Conservation (phyloP, 2,113 vertebrate genomes). For the Girardinichthys multiradiatus region DNA sequence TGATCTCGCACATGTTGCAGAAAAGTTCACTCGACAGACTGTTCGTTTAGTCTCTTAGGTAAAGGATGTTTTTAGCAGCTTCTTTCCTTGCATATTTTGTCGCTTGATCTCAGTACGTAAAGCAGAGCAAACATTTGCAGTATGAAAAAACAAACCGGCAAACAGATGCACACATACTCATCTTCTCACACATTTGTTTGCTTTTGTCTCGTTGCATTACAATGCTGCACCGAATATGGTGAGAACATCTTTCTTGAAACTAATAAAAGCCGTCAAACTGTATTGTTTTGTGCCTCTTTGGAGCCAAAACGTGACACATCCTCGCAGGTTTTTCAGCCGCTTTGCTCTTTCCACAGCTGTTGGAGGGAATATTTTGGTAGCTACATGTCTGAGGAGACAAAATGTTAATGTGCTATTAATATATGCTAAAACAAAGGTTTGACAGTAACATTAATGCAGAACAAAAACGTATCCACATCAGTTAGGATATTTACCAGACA, state of each 20-base stretch:
- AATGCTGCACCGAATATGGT: slow-evolving; percentile 53
- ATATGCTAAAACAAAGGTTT: slow-evolving; percentile 20
- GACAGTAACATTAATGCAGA: slow-evolving; percentile 23
- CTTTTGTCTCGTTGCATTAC: slow-evolving; percentile 44
- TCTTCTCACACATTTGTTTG: slow-evolving; percentile 48
- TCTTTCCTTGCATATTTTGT: slow-evolving; percentile 42
- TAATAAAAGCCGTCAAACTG: slow-evolving; percentile 53
- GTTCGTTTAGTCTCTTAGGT: slow-evolving; percentile 20
- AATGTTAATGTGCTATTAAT: slow-evolving; percentile 36
- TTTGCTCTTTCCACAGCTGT: slow-evolving; percentile 21
- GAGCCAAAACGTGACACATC: slow-evolving; percentile 45
- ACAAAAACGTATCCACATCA: slow-evolving; percentile 13
- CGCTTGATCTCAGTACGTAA: slow-evolving; percentile 39
- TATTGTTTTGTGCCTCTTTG: slow-evolving; percentile 22
- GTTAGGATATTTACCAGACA: slow-evolving; percentile 29
- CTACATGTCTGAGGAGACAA: slow-evolving; percentile 36
- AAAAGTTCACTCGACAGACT: slow-evolving; percentile 8
- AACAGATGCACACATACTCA: slow-evolving; percentile 60
- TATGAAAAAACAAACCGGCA: slow-evolving; percentile 12
- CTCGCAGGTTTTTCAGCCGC: slow-evolving; percentile 25
- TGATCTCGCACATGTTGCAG: background rate
- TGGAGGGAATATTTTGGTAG: slow-evolving; percentile 41
- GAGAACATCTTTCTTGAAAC: slow-evolving; percentile 61
- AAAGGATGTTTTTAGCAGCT: slow-evolving; percentile 37
- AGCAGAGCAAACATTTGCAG: slow-evolving; percentile 47